A percentile compares a stretch with the other conserved stretches of the same genome.
Evolutionary conservation across 2,888 invertebrate genomes (phyloP).

Genomic region (Andrena minutula): DNA sequence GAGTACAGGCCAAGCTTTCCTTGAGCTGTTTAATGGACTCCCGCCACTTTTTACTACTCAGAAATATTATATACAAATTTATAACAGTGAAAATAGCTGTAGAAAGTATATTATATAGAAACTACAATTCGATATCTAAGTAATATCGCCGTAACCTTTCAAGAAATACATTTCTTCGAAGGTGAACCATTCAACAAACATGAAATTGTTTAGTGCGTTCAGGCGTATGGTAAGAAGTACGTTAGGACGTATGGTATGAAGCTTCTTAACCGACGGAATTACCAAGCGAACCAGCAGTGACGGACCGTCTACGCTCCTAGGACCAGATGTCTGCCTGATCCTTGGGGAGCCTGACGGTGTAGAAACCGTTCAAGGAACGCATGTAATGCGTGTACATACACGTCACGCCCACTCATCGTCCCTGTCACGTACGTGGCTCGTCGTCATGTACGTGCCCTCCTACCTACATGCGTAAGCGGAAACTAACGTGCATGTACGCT

Average conservation of each 20-base stretch:
- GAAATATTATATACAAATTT: conserved; percentile 7
- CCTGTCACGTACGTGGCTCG: conserved; percentile 76
- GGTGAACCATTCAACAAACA: neutral
- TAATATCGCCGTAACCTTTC: neutral
- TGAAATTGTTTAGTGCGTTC: neutral
- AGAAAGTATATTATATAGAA: neutral
- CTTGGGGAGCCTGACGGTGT: conserved; percentile 82
- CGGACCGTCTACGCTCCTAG: conserved; percentile 21
- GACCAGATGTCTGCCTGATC: conserved; percentile 80
- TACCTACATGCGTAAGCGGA: conserved; percentile 47
- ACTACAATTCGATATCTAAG: neutral
- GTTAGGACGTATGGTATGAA: neutral
- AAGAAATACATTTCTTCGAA: neutral
- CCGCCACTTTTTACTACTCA: neutral
- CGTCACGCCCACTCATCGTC: conserved; percentile 81
- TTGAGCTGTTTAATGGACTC: neutral
- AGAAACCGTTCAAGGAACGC: conserved; percentile 83
- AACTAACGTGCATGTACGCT: conserved; percentile 20
- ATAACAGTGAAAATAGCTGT: no score
- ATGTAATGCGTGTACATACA: conserved; percentile 83
- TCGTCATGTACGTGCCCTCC: conserved; percentile 55
- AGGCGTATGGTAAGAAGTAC: no score
- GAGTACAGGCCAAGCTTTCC: conserved; percentile 20
- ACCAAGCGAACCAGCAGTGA: conserved; percentile 20
- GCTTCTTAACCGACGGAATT: neutral